phyloP scores from a whole-genome alignment of 2,888 invertebrate genomes.

The Eupeodes luniger region DNA sequence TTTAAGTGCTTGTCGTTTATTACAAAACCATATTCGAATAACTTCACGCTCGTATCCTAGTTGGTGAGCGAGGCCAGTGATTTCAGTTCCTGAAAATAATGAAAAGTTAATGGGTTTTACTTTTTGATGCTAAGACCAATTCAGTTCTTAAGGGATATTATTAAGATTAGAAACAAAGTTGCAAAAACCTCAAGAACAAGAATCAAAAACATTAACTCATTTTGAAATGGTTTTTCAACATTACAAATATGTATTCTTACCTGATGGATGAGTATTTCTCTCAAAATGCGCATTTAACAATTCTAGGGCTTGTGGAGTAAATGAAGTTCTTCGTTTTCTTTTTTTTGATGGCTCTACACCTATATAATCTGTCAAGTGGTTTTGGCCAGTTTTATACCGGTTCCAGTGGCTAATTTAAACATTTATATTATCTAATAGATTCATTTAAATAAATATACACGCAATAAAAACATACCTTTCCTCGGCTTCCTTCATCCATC shows the following conservation, averaged over 20 bases:
- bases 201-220: no score
- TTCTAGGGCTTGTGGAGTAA: constrained; percentile 98
- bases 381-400: constrained; percentile 96
- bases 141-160: no score
- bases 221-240: no score
- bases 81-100: constrained; percentile 93
- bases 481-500: constrained; percentile 99
- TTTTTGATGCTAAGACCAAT: no score
- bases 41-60: constrained; percentile 98
- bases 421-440: background rate
- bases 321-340: constrained; percentile 97
- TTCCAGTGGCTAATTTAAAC: constrained; percentile 85
- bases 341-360: constrained; percentile 99
- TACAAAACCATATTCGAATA: constrained; percentile 99
- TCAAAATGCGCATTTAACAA: constrained; percentile 97
- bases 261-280: constrained; percentile 98
- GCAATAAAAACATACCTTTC: constrained; percentile 89
- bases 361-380: constrained; percentile 97
- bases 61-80: constrained; percentile 97
- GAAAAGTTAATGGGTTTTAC: constrained; percentile 18
- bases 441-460: background rate
- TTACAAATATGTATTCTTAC: constrained; percentile 85
- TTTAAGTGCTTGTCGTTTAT: constrained; percentile 98
- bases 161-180: no score
- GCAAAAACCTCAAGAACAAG: no score